A percentile compares a stretch with the other conserved stretches of the same genome.
phyloP scores from a whole-genome alignment of 2,888 invertebrate genomes.

The Heliconius charithonia region DNA sequence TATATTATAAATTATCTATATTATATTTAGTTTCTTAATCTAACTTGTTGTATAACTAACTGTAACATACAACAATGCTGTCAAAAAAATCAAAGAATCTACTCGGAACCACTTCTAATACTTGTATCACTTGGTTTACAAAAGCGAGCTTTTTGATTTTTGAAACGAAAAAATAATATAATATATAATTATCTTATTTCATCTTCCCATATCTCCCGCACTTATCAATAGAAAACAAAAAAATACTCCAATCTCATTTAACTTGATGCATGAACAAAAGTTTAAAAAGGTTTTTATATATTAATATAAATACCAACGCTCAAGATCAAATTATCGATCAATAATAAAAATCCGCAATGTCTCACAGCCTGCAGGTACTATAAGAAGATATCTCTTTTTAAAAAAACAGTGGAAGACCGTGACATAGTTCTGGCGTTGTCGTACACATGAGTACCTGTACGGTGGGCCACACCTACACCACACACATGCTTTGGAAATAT shows the following conservation, averaged over 20 bases:
- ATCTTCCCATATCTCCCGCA: neutral
- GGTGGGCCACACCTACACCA: slow-evolving; percentile 48
- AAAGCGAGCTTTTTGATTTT: too few species aligned
- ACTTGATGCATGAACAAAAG: too few species aligned
- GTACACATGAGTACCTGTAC: slow-evolving; percentile 49
- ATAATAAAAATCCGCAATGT: slow-evolving; percentile 34
- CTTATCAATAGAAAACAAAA: neutral
- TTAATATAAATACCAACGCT: neutral
- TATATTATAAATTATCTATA: neutral
- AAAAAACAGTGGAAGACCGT: slow-evolving; percentile 77
- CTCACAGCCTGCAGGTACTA: slow-evolving; percentile 42
- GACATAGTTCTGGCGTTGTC: slow-evolving; percentile 73
- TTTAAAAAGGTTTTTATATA: neutral
- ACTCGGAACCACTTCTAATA: too few species aligned
- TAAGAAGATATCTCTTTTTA: slow-evolving; percentile 60
- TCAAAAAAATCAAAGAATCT: too few species aligned
- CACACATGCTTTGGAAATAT: slow-evolving; percentile 44
- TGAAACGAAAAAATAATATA: too few species aligned
- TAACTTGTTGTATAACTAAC: neutral
- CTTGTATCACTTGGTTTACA: too few species aligned
- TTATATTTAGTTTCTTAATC: neutral
- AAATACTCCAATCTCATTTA: neutral
- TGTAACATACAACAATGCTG: too few species aligned
- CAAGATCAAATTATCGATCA: slow-evolving; percentile 12
- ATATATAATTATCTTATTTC: too few species aligned